Base-by-base conservation (phyloP, 2,113 vertebrate species). In the Xiphophorus maculatus region DNA sequence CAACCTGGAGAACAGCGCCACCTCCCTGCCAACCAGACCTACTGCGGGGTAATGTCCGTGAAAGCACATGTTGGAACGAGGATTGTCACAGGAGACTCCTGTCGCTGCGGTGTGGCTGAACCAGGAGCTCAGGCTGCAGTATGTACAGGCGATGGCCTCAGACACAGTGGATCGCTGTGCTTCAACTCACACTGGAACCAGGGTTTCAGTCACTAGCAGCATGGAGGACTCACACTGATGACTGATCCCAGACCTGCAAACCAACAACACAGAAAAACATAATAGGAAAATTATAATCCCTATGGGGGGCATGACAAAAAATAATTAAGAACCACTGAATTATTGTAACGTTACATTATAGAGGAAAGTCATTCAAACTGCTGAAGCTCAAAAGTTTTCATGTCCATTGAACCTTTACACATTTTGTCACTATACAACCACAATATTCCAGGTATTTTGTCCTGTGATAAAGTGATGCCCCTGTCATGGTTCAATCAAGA, bases 201-300 rank as follows among this genome's bases (percentile, higher is more conserved):
- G 72, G 74, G 30, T 76, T 79, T 79, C 63, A 28, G 71, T 76
- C 84, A 67, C 63, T 62, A 72, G 78, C 77, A n/a, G 66, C 32
- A 1, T 4, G 0, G 29, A n/a, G 40, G 72, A 83, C 82, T 97
- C 96, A 99, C 87, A 99, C 98, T 32, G 98, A 98, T 74, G 98
- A 99, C 95, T 99, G 98, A 94, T 95, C 95, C 95, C 95, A 95
- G 63, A 95, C 93, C 95, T 95, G 91, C 78, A 87, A 82, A 80
- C 83, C 74, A 76, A 73, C 67, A 80, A 83, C 22, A 77, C 30
- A 63, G 61, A 51, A 27, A 77, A 13, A n/a, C 79, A 44, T 68
- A 1, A 28, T 7, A 1, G 17, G 35, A 48, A 48, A 33, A 33
- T 33, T 8, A 35, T 9, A 6, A 33, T 33, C 32, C 6, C 5